Evolutionary conservation across 2,888 invertebrate genomes (phyloP).

Genomic region (Drosophila koepferae): DNA sequence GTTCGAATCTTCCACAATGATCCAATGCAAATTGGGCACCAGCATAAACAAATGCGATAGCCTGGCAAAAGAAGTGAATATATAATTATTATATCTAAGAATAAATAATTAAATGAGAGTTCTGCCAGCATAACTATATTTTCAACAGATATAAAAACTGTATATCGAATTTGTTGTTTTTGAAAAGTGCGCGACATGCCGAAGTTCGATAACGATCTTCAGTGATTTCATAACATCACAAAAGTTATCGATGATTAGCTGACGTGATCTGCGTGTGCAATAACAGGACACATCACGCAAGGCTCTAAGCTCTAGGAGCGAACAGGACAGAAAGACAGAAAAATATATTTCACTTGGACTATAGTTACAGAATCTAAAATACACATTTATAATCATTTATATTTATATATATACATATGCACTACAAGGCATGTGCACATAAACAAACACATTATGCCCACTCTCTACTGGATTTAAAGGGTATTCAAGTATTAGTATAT

Average conservation of each 20-base stretch:
- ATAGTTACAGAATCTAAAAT: neutral
- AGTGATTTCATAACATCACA: neutral
- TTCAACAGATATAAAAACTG: neutral
- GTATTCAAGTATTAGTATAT: neutral
- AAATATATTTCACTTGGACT: neutral
- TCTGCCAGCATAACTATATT: neutral
- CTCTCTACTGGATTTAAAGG: neutral
- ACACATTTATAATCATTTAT: too few species aligned
- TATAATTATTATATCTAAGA: neutral
- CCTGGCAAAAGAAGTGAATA: constrained; percentile 84
- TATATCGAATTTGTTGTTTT: neutral
- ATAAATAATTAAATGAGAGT: neutral
- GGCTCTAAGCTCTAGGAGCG: neutral
- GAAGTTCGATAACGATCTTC: neutral
- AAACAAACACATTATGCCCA: neutral
- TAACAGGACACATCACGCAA: neutral
- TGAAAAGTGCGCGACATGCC: neutral
- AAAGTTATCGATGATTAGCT: neutral
- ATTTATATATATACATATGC: neutral
- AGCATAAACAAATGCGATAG: constrained; percentile 94
- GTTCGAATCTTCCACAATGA: constrained; percentile 94
- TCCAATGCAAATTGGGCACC: constrained; percentile 96
- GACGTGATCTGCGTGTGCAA: neutral
- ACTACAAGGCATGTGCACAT: neutral
- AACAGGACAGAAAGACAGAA: neutral